Evolutionary conservation across 2,888 invertebrate species (phyloP).

Genomic region (Ernsta delagoae): DNA sequence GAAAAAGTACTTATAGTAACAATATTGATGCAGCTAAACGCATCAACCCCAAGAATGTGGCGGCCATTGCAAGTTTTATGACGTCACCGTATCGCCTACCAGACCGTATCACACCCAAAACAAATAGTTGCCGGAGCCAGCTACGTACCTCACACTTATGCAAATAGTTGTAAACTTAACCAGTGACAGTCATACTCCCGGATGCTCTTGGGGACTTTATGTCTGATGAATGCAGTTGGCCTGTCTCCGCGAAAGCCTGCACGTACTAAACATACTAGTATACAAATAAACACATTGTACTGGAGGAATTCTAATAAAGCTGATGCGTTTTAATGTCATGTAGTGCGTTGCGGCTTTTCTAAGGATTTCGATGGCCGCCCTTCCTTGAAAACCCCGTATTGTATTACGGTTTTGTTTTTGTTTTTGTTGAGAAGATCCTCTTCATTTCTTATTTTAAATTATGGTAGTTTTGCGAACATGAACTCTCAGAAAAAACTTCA

Average conservation of each 20-base stretch:
- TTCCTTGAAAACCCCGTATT: slow-evolving; percentile 35
- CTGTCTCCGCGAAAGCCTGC: slow-evolving; percentile 45
- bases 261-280: slow-evolving; percentile 47
- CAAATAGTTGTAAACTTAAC: slow-evolving; percentile 35
- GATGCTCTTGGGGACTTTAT: slow-evolving; percentile 53
- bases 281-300: slow-evolving; percentile 43
- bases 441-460: too few relatives aligned
- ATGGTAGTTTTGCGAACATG: too few relatives aligned
- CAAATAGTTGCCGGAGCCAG: slow-evolving; percentile 11
- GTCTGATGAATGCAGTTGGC: slow-evolving; percentile 48
- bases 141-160: slow-evolving; percentile 27
- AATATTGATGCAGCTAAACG: too few relatives aligned
- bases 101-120: not conserved
- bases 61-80: not conserved
- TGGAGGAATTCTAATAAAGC: slow-evolving; percentile 54
- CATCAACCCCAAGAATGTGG: too few relatives aligned
- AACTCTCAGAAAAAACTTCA: too few relatives aligned
- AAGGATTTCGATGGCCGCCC: slow-evolving; percentile 40
- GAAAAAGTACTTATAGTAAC: too few relatives aligned
- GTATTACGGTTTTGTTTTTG: slow-evolving; percentile 8
- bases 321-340: slow-evolving; percentile 50
- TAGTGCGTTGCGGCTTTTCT: slow-evolving; percentile 34
- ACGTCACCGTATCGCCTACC: slow-evolving; percentile 1
- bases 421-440: too few relatives aligned
- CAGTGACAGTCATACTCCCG: slow-evolving; percentile 50